These are phyloP conservation scores for Drosophila eugracilis DNA, from an alignment of 1,140 invertebrate genomes.

Conservation along the genomic window DNA sequence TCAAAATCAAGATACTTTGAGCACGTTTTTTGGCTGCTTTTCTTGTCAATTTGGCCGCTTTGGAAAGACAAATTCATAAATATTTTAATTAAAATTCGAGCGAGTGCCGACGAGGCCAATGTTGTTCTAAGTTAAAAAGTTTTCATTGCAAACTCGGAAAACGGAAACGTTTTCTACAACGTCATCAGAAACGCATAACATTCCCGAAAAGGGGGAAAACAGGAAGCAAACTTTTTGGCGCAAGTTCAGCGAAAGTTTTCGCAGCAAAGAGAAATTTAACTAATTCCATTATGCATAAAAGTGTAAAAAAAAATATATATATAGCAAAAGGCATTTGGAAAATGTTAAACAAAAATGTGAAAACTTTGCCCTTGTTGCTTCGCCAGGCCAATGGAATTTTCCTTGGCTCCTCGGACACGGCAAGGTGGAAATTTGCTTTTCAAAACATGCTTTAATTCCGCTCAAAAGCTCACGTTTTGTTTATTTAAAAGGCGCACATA, in stretches of 20 bases:
- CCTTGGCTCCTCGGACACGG: conserved; percentile 17
- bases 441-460: conserved; percentile 54
- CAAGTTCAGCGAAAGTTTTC: conserved; percentile 77
- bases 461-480: conserved; percentile 39
- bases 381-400: conserved; percentile 27
- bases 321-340: conserved; percentile 45
- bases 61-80: conserved; percentile 70
- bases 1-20: conserved; percentile 54
- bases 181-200: conserved; percentile 77
- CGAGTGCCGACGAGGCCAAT: conserved; percentile 57
- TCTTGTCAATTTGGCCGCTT: conserved; percentile 24
- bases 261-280: conserved; percentile 71
- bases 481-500: conserved; percentile 58
- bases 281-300: conserved; percentile 75
- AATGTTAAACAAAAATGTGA: conserved; percentile 78
- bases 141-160: conserved; percentile 53
- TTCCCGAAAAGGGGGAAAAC: conserved; percentile 47
- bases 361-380: conserved; percentile 67
- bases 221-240: conserved; percentile 65
- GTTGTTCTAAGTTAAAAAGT: conserved; percentile 72
- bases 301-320: conserved; percentile 14
- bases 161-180: conserved; percentile 63
- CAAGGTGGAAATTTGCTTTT: conserved; percentile 42
- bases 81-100: conserved; percentile 77
- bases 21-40: conserved; percentile 21